Base-by-base conservation (phyloP, 2,797 vertebrate genomes). In the Microcaecilia unicolor region DNA sequence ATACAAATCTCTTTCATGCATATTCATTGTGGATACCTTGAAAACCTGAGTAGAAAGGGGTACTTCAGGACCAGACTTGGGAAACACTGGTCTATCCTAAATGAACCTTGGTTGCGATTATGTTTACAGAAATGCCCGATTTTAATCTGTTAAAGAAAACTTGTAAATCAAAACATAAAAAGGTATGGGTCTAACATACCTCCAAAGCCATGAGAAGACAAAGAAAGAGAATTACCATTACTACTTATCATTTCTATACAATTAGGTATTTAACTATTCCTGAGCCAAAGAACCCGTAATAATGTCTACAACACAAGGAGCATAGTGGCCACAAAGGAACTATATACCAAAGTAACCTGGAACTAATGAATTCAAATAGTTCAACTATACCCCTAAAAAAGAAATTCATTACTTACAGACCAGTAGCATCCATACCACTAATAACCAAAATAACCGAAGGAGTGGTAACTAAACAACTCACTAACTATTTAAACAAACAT, bases 141-240 rank as follows among this genome's bases (percentile, higher is more conserved):
- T 27, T 35, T 33, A 57, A 48, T 44, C 41, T n/a, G 15, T 25
- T 49, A 25, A 25, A 9, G 18, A 41, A 48, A 61, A 37, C 25
- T 27, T 49, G 25, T n/a, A n/a, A n/a, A n/a, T 44, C 51, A 53
- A 47, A 58, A 32, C 19, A 43, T n/a, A 10, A 36, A n/a, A 47
- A n/a, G 34, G 39, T 29, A 28, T n/a, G 34, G 42, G 39, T 61
- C 51, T 32, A 49, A 18, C 27, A 37, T 41, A 25, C 20, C 38
- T 48, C 18, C 13, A 43, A 30, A 29, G 26, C 46, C 40, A 36
- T 21, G 17, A 28, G 44, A 57, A 39, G 14, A 46, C 4, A 17
- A 39, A 41, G 30, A 48, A 26, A 10, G 13, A 34, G 38, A 30
- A n/a, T n/a, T n/a, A n/a, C n/a, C n/a, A n/a, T n/a, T n/a, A n/a